phyloP scores from a whole-genome alignment of 2,888 invertebrate species.

The Venusia cambrica region DNA sequence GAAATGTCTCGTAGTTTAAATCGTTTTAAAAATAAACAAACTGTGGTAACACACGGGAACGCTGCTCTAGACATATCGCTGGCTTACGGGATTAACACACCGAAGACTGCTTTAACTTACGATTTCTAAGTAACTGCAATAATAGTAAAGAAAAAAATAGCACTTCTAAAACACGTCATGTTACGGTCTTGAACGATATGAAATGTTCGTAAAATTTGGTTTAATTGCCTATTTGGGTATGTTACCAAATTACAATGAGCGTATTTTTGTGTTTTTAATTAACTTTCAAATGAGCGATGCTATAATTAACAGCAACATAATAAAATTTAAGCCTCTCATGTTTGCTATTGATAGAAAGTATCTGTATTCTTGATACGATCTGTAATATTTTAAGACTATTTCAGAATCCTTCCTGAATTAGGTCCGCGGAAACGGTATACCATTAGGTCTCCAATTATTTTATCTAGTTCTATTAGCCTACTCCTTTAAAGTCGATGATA shows the following conservation, averaged over 20 bases:
- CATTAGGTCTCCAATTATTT: too few species aligned
- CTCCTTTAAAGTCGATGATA: too few species aligned
- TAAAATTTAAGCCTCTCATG: too few species aligned
- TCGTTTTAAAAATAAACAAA: conserved; percentile 54
- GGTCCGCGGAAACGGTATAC: too few species aligned
- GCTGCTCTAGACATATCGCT: conserved; percentile 39
- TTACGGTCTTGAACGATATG: conserved; percentile 55
- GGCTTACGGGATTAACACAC: too few species aligned
- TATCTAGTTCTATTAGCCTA: too few species aligned
- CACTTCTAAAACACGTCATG: conserved; percentile 50
- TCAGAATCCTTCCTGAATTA: too few species aligned
- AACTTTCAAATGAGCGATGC: conserved; percentile 19
- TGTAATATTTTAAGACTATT: too few species aligned
- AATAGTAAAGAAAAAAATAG: conserved; percentile 26
- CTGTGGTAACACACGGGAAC: conserved; percentile 32
- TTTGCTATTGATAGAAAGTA: too few species aligned
- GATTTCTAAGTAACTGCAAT: conserved; percentile 10
- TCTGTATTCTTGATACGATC: too few species aligned
- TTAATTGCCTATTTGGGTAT: conserved; percentile 39
- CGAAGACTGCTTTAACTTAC: too few species aligned
- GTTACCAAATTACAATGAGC: conserved; percentile 23
- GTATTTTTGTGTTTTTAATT: conserved; percentile 15
- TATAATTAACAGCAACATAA: too few species aligned
- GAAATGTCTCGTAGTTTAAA: conserved; percentile 62
- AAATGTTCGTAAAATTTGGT: conserved; percentile 51